Evolutionary conservation across 2,113 vertebrate genomes (phyloP).

Genomic region (Hydropotes inermis): DNA sequence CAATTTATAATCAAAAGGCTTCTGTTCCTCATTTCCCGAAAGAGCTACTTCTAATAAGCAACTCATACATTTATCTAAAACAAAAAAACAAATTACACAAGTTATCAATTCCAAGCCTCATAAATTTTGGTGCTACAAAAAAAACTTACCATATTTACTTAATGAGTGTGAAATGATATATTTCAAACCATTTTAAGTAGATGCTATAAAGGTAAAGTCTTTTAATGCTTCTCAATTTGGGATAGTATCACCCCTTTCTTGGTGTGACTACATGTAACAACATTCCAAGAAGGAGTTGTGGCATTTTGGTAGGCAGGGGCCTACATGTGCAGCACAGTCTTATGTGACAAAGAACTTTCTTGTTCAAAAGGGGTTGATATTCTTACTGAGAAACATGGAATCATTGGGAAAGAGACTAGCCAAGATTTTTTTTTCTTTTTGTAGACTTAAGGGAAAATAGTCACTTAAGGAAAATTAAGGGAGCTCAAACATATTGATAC

Average conservation of each 20-base stretch:
- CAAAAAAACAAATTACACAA: slow-evolving; percentile 25
- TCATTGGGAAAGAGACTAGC: not conserved
- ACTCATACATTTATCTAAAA: slow-evolving; percentile 92
- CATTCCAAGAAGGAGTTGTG: not conserved
- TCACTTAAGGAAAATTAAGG: slow-evolving; percentile 2
- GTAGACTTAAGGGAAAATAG: slow-evolving; percentile 34
- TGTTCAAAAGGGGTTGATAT: not conserved
- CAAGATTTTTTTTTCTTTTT: not conserved
- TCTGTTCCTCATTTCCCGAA: slow-evolving; percentile 97
- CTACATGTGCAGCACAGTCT: not conserved
- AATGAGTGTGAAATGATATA: not conserved
- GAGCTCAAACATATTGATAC: not conserved
- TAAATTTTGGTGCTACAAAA: slow-evolving; percentile 23
- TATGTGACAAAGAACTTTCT: not conserved
- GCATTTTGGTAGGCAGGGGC: not conserved
- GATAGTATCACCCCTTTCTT: not conserved
- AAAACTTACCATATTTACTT: slow-evolving; percentile 30
- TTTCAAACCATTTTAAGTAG: slow-evolving; percentile 20
- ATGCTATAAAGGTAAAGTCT: not conserved
- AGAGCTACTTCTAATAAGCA: slow-evolving; percentile 93
- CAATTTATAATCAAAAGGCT: slow-evolving; percentile 93
- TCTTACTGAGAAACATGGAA: not conserved
- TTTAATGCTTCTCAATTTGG: not conserved
- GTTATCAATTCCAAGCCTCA: slow-evolving; percentile 30
- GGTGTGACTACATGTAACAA: not conserved